Evolutionary conservation across 2,797 vertebrate genomes (phyloP).

Genomic region (Phalloptychus januarius): DNA sequence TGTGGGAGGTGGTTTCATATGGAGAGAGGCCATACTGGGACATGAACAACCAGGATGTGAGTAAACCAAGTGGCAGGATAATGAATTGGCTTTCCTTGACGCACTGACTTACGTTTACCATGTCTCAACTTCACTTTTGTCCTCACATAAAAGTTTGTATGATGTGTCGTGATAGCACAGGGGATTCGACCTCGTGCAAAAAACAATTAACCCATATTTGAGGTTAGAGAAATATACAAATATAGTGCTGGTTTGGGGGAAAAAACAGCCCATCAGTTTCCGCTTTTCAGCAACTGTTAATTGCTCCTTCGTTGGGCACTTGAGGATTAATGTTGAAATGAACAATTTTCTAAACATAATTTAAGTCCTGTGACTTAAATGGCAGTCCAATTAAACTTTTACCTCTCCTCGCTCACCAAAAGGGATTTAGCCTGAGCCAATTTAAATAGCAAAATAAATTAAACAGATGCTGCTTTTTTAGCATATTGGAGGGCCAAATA

Average conservation of each 20-base stretch:
- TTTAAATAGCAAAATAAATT: conserved; percentile 21
- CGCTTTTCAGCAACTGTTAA: not conserved
- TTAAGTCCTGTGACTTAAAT: conserved; percentile 23
- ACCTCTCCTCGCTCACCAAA: conserved; percentile 5
- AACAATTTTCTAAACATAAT: conserved; percentile 15
- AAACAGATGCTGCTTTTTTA: conserved; percentile 3
- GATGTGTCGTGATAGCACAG: not conserved
- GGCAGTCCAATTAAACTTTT: conserved; percentile 30
- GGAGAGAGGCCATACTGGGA: conserved; percentile 97
- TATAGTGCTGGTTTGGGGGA: not conserved
- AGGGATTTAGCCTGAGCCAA: conserved; percentile 5
- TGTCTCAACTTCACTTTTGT: not conserved
- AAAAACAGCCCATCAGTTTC: not conserved
- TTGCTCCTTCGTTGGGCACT: not conserved
- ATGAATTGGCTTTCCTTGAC: not conserved
- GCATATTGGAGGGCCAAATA: conserved; percentile 21
- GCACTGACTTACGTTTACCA: not conserved
- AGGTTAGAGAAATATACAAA: not conserved
- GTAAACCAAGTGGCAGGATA: conserved; percentile 56
- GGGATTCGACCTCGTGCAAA: not conserved
- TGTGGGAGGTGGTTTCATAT: conserved; percentile 98
- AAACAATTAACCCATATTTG: not conserved
- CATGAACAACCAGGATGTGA: conserved; percentile 98
- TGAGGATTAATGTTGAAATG: conserved; percentile 19
- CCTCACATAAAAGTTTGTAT: not conserved